Evolutionary conservation across 2,888 invertebrate species (phyloP), one percentile per base, ranked within the genome.

Genomic region (Eutolmus rufibarbis): DNA sequence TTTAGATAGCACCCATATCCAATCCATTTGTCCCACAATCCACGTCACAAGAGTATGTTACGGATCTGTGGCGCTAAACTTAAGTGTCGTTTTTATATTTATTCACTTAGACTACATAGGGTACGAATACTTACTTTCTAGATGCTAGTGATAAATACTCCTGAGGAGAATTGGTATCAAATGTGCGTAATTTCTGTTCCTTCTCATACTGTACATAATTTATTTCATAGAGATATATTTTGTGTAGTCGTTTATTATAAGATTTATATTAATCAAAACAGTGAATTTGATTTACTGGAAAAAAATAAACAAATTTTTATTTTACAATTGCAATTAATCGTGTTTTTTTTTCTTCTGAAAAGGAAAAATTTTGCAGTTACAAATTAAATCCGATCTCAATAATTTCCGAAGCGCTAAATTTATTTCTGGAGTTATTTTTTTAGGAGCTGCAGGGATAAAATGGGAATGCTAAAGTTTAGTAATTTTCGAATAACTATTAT

Each of bases 101-200:
- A 78, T 78, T 78, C 78, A 78, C 46, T 23, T 78, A 78, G 78
- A 78, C 12, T 66, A 66, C 19, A 40, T 78, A 78, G 40, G 34
- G 16, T 76, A 78, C 3, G 37, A 19, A 66, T 66, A 66, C 66
- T 66, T 66, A 66, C 66, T 66, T 66, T 76, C n/a, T 76, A 78
- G 78, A 78, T 40, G 37, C 78, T 78, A 78, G 43, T 78, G 78
- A 78, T 14, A 46, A 46, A 78, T 19, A 23, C 40, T 40, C 23
- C 43, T 43, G 37, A 56, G 81, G 51, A 14, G n/a, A 34, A 81
- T 81, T 51, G 31, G 81, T 56, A 81, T 31, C 46, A 81, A 51
- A 81, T 28, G 7, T 31, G 78, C 78, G 23, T 78, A 43, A 46
- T 78, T 81, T 81, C 34, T 81, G 81, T 81, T 81, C 81, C 81